Evolutionary conservation across 2,797 vertebrate genomes (phyloP), one percentile per base, ranked within the genome.

Genomic region (Chelmon rostratus): DNA sequence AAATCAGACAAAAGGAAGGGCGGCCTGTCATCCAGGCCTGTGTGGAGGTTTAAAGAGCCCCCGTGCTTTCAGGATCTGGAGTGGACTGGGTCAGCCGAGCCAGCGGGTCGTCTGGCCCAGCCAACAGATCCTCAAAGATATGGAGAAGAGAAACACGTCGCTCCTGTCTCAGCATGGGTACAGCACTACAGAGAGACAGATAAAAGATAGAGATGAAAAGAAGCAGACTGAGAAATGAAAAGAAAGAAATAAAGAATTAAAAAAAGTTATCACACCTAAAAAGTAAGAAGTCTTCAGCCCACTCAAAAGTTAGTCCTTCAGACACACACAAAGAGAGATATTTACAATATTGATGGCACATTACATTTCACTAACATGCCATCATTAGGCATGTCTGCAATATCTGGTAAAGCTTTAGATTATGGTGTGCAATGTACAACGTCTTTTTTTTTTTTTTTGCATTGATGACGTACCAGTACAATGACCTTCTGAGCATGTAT

Each of bases 61-160:
- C 63, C 2, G 33, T 78, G 76, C 66, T 85, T 85, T 88, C 37
- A 66, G 68, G 61, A 65, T 84, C 58, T 74, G 75, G 54, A 70
- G 69, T 64, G 65, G 79, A 57, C 37, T 2, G 76, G 72, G 73
- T 33, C 53, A 28, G 75, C 47, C 7, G 68, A 71, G 56, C 70
- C 35, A 28, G 37, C 8, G 46, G 25, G 66, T 69, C 31, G 40
- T 68, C 63, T 46, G 76, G 52, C 71, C 65, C n/a, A 0, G n/a
- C 71, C 70, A 47, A 53, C 82, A 86, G 44, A 85, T 86, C 77
- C 81, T 89, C 79, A 86, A 88, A 90, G 76, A 83, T 33, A 13
- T 8, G 4, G 42, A 64, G 31, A 78, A 82, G 67, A 76, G 69
- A 86, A 70, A 68, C 56, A 15, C 62, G 6, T n/a, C 56, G 15